A percentile compares a stretch with the other conserved stretches of the same genome.
Evolutionary conservation across 2,113 vertebrate species (phyloP).

Genomic region (Rhinoptilus africanus): DNA sequence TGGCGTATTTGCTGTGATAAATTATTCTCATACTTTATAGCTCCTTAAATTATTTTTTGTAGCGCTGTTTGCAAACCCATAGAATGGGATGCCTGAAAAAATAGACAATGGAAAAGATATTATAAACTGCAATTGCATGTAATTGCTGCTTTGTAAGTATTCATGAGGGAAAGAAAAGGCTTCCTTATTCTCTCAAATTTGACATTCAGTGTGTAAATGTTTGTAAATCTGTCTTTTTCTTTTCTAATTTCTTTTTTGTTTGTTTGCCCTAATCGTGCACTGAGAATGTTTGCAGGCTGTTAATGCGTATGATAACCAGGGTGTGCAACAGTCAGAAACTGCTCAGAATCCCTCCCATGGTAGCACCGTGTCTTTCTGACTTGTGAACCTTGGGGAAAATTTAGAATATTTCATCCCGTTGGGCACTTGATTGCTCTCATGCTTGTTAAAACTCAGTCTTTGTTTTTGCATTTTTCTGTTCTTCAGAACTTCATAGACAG

Average conservation of each 20-base stretch:
- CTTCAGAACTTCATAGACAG: not conserved
- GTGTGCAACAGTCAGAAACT: not conserved
- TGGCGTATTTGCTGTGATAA: not conserved
- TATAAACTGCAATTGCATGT: not conserved
- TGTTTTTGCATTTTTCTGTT: not conserved
- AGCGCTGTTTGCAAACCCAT: not conserved
- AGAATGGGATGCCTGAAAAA: not conserved
- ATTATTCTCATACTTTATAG: not conserved
- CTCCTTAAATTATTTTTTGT: not conserved
- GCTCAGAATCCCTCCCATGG: accelerated
- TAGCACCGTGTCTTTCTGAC: not conserved
- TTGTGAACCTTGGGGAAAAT: not conserved
- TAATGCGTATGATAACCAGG: not conserved
- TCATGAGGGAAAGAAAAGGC: not conserved
- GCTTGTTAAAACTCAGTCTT: not conserved
- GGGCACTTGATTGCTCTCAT: not conserved
- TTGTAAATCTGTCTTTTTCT: not conserved
- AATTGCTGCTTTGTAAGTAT: slow-evolving; percentile 2
- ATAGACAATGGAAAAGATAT: not conserved
- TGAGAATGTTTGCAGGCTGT: not conserved
- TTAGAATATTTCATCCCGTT: not conserved
- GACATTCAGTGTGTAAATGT: not conserved
- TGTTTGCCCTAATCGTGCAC: not conserved
- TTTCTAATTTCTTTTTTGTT: not conserved
- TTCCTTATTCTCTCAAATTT: not conserved